Conservation (phyloP, 1,140 invertebrate species). For the Zaprionus ghesquierei region DNA sequence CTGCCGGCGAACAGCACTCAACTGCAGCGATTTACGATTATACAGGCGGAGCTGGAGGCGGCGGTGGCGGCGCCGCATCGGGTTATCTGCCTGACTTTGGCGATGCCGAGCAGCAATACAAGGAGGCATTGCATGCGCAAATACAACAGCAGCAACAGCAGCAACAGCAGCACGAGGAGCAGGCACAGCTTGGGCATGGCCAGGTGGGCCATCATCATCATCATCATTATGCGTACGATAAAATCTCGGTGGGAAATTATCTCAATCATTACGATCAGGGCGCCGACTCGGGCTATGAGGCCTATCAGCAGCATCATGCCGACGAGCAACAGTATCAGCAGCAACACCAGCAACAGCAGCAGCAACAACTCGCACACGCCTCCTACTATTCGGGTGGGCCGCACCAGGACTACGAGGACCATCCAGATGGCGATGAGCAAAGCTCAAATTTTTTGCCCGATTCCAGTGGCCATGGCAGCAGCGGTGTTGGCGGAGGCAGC, state of each 20-base stretch:
- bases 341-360: slow-evolving; percentile 39
- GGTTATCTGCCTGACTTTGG: slow-evolving; percentile 24
- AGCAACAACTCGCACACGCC: slow-evolving; percentile 38
- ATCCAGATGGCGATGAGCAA: slow-evolving; percentile 55
- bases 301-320: slow-evolving; percentile 47
- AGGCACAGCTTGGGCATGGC: slow-evolving; percentile 7
- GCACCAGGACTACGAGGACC: slow-evolving; percentile 55
- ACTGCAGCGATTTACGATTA: slow-evolving; percentile 65
- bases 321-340: slow-evolving; percentile 45
- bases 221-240: slow-evolving; percentile 62
- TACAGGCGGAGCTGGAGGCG: slow-evolving; percentile 36
- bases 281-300: slow-evolving; percentile 56
- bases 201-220: not conserved
- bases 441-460: slow-evolving; percentile 53
- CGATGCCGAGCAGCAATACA: slow-evolving; percentile 32
- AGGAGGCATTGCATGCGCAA: not conserved
- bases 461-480: slow-evolving; percentile 39
- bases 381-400: slow-evolving; percentile 50
- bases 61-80: not conserved
- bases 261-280: slow-evolving; percentile 67
- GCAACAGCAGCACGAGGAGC: slow-evolving; percentile 24
- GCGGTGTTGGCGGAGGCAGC: slow-evolving; percentile 18
- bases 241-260: slow-evolving; percentile 77
- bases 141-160: slow-evolving; percentile 26
- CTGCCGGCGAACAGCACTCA: slow-evolving; percentile 35